A percentile compares a stretch with the other conserved stretches of the same genome.
phyloP scores from a whole-genome alignment of 1,140 invertebrate genomes.

The Fopius arisanus region DNA sequence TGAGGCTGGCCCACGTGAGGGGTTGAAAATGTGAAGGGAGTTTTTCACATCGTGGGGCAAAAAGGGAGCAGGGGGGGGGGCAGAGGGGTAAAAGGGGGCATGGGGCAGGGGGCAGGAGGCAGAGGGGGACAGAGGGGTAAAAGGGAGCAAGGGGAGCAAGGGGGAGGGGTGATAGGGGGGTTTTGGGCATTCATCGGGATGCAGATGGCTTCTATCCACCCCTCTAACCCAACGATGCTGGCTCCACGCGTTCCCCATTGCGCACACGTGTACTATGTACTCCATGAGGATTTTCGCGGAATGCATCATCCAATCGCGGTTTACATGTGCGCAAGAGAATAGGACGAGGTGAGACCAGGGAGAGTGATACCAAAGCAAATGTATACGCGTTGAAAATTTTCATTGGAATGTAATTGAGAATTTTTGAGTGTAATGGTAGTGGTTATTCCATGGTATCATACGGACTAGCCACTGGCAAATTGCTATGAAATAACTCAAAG shows the following conservation, averaged over 20 bases:
- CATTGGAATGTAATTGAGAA: constrained; percentile 1
- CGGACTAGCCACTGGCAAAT: neutral
- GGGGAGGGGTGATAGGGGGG: constrained; percentile 38
- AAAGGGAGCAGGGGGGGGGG: constrained; percentile 34
- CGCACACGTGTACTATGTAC: neutral
- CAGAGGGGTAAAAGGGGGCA: constrained; percentile 42
- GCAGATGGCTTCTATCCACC: constrained; percentile 61
- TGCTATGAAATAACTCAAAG: neutral
- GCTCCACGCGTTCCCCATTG: constrained; percentile 23
- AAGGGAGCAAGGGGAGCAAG: constrained; percentile 34
- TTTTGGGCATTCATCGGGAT: constrained; percentile 61
- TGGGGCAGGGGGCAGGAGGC: constrained; percentile 62
- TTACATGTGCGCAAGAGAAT: neutral
- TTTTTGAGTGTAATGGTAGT: neutral
- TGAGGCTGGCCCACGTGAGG: constrained; percentile 56
- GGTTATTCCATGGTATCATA: neutral
- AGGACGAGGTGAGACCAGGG: neutral
- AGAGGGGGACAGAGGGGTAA: too few relatives aligned
- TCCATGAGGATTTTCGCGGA: constrained; percentile 1
- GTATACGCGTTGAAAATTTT: neutral
- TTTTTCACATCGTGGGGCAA: constrained; percentile 22
- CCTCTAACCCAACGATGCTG: constrained; percentile 37
- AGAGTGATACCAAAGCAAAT: neutral
- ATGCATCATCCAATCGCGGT: neutral
- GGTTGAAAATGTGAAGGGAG: constrained; percentile 53